A percentile compares a stretch with the other conserved stretches of the same genome.
Conservation (phyloP, 2,113 vertebrate species). For the Tetrax tetrax region DNA sequence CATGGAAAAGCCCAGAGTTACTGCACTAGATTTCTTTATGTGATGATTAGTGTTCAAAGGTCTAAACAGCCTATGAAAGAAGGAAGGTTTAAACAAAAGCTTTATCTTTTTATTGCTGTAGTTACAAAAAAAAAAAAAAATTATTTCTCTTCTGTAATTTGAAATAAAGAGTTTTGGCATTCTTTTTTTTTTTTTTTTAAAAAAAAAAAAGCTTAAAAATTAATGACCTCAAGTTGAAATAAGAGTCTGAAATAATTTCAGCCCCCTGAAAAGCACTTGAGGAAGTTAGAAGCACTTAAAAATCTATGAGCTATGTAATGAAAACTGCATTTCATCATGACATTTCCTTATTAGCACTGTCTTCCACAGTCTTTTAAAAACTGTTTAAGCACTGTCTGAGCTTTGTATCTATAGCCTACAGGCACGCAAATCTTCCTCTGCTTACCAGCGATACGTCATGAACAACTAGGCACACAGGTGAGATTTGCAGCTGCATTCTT, state of each 20-base stretch:
- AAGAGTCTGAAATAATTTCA: constrained; percentile 2
- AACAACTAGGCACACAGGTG: not conserved
- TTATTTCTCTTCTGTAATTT: not conserved
- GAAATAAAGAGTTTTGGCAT: not conserved
- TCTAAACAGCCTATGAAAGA: not conserved
- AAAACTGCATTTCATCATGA: constrained; percentile 36
- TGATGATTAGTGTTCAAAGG: not conserved
- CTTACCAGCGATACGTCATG: not conserved
- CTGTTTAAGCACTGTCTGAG: not conserved
- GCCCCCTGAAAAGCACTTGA: not conserved
- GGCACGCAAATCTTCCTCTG: not conserved
- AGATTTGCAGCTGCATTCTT: not conserved
- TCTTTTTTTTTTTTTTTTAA: not conserved
- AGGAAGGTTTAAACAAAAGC: not conserved
- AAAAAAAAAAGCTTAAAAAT: not conserved
- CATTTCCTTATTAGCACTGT: constrained; percentile 5
- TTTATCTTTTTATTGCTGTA: not conserved
- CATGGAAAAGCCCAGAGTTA: not conserved
- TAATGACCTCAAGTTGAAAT: not conserved
- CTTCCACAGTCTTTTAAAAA: not conserved
- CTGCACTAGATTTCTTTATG: not conserved
- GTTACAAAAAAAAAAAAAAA: not conserved
- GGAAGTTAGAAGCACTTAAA: constrained; percentile 26
- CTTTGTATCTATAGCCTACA: not conserved
- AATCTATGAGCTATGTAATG: constrained; percentile 24